Evolutionary conservation across 1,140 invertebrate species (phyloP), one percentile per base, ranked within the genome.

Genomic region (Nixonia krombeini): DNA sequence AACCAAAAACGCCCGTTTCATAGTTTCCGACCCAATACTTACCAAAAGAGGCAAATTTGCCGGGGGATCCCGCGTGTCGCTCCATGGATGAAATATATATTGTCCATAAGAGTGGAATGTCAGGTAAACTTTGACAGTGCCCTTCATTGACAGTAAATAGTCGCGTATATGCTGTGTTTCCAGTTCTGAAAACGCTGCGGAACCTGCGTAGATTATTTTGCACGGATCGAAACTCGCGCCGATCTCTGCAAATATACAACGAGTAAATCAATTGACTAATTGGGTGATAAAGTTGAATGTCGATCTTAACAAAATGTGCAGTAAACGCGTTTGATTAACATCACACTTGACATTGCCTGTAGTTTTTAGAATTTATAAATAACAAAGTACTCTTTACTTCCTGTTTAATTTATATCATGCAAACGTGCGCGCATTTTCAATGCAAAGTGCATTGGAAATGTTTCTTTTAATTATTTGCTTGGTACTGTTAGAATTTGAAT

Each of bases 81-180:
- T 92, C 89, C 91, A 93, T 10, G 92, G 92, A 69, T 92, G 91
- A 2, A 93, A 72, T 50, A 92, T 75, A 73, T 89, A 89, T 69
- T 87, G 87, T 29, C 90, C 90, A 72, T 86, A 90, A 21, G 89
- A 89, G 59, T 94, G 93, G 6, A 94, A 72, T 0, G 91, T 89
- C 16, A 94, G 78, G 68, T 93, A 94, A 42, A 91, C 82, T 26
- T 88, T 82, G 4, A 90, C 82, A 2, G 86, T 81, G n/a, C 84
- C 74, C 3, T 80, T 73, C 10, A 87, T 73, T n/a, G 82, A 71
- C 26, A 81, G 74, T 5, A 91, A 80, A 38, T 87, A 90, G 7
- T 87, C 73, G 9, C 88, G 85, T 1, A 94, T 75, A 0, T 88
- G 83, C 16, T 79, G 76, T 0, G 90, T 89, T 81, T 95, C 94